These are phyloP conservation scores for Hippasteria phrygiana DNA, from an alignment of 53 echinoderm and acorn worm genomes.

Conservation along the genomic window DNA sequence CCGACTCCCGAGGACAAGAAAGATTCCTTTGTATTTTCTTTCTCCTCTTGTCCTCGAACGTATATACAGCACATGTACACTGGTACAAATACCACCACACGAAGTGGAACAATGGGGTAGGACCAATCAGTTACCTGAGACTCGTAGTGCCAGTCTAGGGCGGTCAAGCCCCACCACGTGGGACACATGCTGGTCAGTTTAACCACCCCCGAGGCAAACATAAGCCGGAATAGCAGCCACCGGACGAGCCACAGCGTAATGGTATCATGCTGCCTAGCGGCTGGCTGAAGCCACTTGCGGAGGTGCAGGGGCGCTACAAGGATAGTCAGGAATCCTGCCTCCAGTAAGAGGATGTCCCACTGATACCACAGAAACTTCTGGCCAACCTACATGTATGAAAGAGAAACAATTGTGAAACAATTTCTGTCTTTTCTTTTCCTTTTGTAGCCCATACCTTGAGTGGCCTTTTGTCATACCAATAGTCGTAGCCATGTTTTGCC, in stretches of 20 bases:
- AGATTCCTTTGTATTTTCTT: too few relatives aligned
- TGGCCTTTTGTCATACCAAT: too few relatives aligned
- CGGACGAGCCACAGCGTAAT: constrained; percentile 90
- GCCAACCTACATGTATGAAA: too few relatives aligned
- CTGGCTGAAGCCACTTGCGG: constrained; percentile 74
- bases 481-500: too few relatives aligned
- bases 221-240: constrained; percentile 93
- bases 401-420: too few relatives aligned
- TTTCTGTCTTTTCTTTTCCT: too few relatives aligned
- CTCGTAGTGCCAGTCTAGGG: constrained; percentile 96
- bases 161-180: constrained; percentile 98
- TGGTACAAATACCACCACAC: neutral
- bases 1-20: too few relatives aligned
- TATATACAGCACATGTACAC: neutral
- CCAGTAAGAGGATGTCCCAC: constrained; percentile 96
- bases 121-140: constrained; percentile 70
- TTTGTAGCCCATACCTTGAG: too few relatives aligned
- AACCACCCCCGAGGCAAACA: constrained; percentile 97
- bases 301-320: constrained; percentile 87
- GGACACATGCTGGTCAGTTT: constrained; percentile 94
- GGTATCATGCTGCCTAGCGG: constrained; percentile 74
- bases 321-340: constrained; percentile 93
- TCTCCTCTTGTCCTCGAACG: too few relatives aligned
- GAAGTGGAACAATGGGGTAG: neutral
- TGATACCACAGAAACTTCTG: constrained; percentile 98